Percentiles rank a stretch among this genome's conserved stretches.
These are phyloP conservation scores for Speoplatyrhinus poulsoni DNA, from an alignment of 2,113 vertebrate genomes.

Conservation along the genomic window DNA sequence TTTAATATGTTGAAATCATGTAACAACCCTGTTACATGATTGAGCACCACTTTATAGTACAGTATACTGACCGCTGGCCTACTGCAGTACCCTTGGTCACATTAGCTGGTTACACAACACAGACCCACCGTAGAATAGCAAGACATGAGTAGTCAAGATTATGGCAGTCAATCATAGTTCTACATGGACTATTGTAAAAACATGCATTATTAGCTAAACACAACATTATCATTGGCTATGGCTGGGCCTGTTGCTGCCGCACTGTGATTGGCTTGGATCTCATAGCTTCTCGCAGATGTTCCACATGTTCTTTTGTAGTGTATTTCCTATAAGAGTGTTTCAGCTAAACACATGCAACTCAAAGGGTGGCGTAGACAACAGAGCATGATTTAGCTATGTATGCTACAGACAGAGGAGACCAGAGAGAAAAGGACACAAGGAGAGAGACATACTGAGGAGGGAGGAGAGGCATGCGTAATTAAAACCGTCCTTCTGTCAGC, in stretches of 20 bases:
- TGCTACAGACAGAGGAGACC: conserved; percentile 1
- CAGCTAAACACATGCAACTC: too few relatives aligned
- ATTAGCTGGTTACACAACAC: conserved; percentile 32
- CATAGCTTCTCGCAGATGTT: conserved; percentile 7
- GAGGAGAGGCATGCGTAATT: conserved; percentile 78
- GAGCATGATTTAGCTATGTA: conserved; percentile 5
- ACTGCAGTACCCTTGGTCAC: conserved; percentile 18
- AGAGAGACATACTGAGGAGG: conserved; percentile 29
- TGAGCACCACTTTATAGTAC: conserved; percentile 10
- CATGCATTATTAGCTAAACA: conserved; percentile 46
- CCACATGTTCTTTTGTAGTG: background rate
- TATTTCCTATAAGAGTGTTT: background rate
- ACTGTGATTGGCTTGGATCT: conserved; percentile 33
- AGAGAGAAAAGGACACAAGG: conserved; percentile 20
- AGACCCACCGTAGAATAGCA: conserved; percentile 36
- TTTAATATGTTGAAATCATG: too few relatives aligned
- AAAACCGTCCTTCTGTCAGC: conserved; percentile 79
- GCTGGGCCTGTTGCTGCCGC: conserved; percentile 25
- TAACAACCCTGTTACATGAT: conserved; percentile 7
- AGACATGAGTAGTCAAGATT: conserved; percentile 11
- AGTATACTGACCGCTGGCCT: background rate
- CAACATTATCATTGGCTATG: conserved; percentile 54
- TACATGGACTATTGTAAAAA: conserved; percentile 49
- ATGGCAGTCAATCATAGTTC: conserved; percentile 41
- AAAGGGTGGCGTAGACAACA: background rate